These are phyloP conservation scores for Coccyzus lansbergi DNA, from an alignment of 2,797 vertebrate species.

Conservation along the genomic window DNA sequence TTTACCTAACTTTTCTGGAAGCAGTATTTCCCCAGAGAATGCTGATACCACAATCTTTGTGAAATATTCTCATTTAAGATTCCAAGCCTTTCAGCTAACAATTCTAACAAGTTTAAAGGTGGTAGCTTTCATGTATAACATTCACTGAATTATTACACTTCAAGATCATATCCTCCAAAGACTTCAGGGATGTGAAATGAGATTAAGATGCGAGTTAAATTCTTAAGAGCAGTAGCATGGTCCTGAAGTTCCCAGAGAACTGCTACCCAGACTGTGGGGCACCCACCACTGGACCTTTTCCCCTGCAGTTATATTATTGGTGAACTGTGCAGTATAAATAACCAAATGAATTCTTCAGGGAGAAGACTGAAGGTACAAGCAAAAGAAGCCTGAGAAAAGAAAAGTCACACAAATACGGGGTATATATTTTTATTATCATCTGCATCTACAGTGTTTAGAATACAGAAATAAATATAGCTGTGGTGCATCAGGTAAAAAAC, in stretches of 20 bases:
- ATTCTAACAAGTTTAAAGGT: not conserved
- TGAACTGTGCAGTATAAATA: constrained; percentile 1
- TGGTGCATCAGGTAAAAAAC: not conserved
- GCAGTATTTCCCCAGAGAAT: not conserved
- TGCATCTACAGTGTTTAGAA: not conserved
- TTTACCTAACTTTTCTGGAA: not conserved
- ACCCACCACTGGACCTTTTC: fast-evolving
- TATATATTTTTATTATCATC: not conserved
- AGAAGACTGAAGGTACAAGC: not conserved
- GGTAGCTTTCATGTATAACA: not conserved
- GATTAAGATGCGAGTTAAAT: not conserved
- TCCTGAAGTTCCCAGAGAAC: not conserved
- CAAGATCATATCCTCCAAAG: not conserved
- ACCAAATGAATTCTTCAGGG: not conserved
- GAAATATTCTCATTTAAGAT: not conserved
- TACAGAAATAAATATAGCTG: not conserved
- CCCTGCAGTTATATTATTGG: not conserved
- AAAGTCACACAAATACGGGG: not conserved
- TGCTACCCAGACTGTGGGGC: fast-evolving
- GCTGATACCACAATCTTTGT: not conserved
- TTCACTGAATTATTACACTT: not conserved
- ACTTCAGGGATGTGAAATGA: not conserved
- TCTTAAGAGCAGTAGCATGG: not conserved
- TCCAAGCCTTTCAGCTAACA: not conserved
- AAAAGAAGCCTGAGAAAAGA: not conserved